A percentile compares a stretch with the other conserved stretches of the same genome.
phyloP scores from a whole-genome alignment of 1,140 invertebrate species.

The Aricia agestis region DNA sequence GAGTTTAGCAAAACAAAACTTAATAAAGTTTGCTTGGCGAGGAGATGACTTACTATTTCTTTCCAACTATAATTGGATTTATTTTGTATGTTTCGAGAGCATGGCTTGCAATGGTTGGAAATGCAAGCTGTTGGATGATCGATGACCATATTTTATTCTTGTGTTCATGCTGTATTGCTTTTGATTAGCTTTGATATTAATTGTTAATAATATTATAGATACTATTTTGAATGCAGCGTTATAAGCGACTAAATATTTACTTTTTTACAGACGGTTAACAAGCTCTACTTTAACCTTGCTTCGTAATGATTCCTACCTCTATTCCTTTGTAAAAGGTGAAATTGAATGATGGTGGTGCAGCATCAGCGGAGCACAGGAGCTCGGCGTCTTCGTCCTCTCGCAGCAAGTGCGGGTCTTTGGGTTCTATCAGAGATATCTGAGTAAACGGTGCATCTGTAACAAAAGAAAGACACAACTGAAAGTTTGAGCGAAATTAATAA shows the following conservation, averaged over 20 bases:
- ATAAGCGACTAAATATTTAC: no score
- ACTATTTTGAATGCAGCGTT: no score
- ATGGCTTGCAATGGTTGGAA: background rate
- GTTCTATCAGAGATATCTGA: slow-evolving; percentile 56
- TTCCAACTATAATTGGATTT: background rate
- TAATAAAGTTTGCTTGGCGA: background rate
- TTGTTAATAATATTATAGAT: no score
- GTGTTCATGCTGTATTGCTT: no score
- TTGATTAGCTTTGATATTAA: no score
- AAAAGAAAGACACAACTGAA: slow-evolving; percentile 13
- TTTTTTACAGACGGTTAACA: no score
- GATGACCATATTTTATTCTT: background rate
- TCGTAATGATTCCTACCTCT: slow-evolving; percentile 36
- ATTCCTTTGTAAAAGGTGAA: slow-evolving; percentile 63
- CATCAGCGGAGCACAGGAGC: slow-evolving; percentile 59
- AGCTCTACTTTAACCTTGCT: no score
- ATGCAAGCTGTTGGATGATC: background rate
- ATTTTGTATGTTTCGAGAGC: background rate
- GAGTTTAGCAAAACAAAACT: background rate
- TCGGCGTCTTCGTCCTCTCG: slow-evolving; percentile 62
- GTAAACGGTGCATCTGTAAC: slow-evolving; percentile 60
- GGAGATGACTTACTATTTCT: background rate
- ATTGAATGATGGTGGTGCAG: slow-evolving; percentile 48
- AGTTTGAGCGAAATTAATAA: no score
- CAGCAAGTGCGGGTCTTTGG: slow-evolving; percentile 53